phyloP scores from a whole-genome alignment of 2,797 vertebrate species.

The Gallinago stenura region DNA sequence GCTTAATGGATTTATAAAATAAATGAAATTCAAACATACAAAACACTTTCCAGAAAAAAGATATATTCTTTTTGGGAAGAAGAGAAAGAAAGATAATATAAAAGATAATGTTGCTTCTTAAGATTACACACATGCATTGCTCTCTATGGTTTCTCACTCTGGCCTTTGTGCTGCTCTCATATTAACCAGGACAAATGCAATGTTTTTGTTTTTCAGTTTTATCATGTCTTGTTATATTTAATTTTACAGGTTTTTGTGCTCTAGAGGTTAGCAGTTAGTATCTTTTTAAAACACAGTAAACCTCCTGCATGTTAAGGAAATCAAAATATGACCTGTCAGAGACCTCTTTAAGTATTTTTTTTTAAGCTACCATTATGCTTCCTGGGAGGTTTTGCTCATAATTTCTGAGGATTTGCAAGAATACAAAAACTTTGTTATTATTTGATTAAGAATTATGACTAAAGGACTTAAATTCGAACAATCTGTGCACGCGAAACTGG shows the following conservation, averaged over 20 bases:
- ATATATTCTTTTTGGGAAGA: background rate
- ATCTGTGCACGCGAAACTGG: background rate
- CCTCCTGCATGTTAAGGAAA: background rate
- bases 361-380: background rate
- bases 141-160: background rate
- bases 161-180: background rate
- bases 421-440: background rate
- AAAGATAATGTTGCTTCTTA: background rate
- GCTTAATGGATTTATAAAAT: background rate
- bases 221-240: background rate
- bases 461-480: background rate
- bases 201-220: background rate
- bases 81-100: background rate
- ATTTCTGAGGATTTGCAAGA: background rate
- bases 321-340: background rate
- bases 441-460: background rate
- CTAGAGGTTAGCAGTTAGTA: background rate
- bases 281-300: background rate
- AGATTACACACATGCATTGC: background rate
- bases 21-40: background rate
- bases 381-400: background rate
- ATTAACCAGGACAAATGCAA: background rate
- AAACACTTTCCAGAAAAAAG: background rate
- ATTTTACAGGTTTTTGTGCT: background rate
- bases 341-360: background rate